Base-by-base conservation (phyloP, 2,888 invertebrate species). In the Axea sp. region DNA sequence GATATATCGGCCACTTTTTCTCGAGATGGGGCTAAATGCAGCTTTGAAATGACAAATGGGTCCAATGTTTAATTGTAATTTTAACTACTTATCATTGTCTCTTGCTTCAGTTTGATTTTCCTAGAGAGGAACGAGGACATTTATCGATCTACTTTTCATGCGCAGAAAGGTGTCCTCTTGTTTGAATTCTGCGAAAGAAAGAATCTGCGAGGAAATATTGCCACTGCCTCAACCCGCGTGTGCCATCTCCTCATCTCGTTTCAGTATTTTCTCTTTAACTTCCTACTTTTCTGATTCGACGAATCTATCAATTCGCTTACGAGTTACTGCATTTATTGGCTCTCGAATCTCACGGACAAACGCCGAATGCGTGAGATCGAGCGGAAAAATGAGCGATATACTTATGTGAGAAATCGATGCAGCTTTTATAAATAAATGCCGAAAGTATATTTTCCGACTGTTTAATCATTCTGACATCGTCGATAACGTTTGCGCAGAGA, bases 231-330 rank as follows among this genome's bases (percentile, higher is more conserved):
- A 19, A 11, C 11, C 31, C 12, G 14, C 15, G n/a, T 17, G n/a
- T 5, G 3, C 17, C 19, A 5, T 22, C 39, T 41, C 9, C n/a
- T 19, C 14, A 8, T 9, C 6, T 15, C 37, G 47, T 64, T 53
- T 60, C 67, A 60, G 22, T 73, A 65, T 71, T 69, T 75, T 75
- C 71, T 60, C 47, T 71, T 65, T 19, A 45, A 69, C 69, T 55
- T 41, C 9, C 59, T 69, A 64, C 59, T 64, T 59, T 57, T 69
- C 59, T 43, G 64, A 64, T 57, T 45, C 55, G 43, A 69, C 67
- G 51, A 74, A 62, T 68, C 65, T 59, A 57, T 69, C 60, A 69
- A 57, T 68, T 73, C 64, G 68, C 68, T 67, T 73, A 72, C 72
- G 53, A 72, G 37, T 43, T 72, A 59, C 35, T 53, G 51, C 72